These are phyloP conservation scores for Crax fasciolata DNA, from an alignment of 2,797 vertebrate genomes.

Conservation along the genomic window DNA sequence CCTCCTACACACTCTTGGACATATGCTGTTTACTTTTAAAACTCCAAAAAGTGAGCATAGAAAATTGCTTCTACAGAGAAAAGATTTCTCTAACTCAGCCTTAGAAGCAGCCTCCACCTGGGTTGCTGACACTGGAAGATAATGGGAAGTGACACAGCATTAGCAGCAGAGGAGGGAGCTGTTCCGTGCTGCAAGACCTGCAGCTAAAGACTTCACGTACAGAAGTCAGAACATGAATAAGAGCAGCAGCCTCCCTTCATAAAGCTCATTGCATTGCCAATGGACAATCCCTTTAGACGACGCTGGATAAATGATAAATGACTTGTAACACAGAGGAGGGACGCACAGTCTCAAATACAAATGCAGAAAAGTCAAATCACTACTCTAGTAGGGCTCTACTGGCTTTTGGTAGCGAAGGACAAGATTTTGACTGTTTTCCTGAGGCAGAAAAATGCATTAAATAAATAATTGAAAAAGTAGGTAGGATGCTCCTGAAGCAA, in stretches of 20 bases:
- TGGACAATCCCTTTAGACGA: neutral
- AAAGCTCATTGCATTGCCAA: neutral
- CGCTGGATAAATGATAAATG: accelerated
- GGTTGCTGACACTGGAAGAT: neutral
- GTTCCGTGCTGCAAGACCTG: neutral
- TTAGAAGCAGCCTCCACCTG: constrained; percentile 50
- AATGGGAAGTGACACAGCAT: constrained; percentile 21
- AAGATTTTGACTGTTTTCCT: neutral
- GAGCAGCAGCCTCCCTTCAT: neutral
- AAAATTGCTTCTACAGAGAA: constrained; percentile 62
- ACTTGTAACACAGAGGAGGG: neutral
- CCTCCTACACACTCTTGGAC: constrained; percentile 69
- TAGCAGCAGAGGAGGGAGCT: neutral
- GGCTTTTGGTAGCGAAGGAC: neutral
- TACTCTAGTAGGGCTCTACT: neutral
- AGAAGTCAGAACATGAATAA: neutral
- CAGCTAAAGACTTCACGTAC: neutral
- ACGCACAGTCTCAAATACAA: neutral
- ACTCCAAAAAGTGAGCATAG: constrained; percentile 75
- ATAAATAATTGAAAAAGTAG: neutral
- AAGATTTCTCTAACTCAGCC: constrained; percentile 55
- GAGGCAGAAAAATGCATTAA: neutral
- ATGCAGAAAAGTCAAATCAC: neutral
- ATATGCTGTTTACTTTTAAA: constrained; percentile 80
- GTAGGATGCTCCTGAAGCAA: neutral